Evolutionary conservation across 2,113 vertebrate species (phyloP).

Genomic region (Xenotilapia leptura): DNA sequence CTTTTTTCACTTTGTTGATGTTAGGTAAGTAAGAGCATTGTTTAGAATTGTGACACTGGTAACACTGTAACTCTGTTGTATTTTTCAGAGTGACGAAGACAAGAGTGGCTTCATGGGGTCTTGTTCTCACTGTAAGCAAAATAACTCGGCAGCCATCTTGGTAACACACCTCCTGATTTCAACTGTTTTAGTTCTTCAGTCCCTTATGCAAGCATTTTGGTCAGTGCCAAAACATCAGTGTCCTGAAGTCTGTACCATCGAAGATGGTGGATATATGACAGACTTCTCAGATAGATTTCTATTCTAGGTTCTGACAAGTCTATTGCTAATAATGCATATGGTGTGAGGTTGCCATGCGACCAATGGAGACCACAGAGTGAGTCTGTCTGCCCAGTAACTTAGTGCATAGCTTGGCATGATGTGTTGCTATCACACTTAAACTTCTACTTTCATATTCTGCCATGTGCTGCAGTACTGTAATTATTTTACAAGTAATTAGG

Average conservation of each 20-base stretch:
- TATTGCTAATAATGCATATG: not conserved
- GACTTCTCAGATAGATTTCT: not conserved
- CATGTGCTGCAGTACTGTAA: not conserved
- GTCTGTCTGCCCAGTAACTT: not conserved
- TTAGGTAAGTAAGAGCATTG: not conserved
- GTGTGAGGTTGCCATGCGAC: not conserved
- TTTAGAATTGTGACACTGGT: not conserved
- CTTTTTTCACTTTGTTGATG: not conserved
- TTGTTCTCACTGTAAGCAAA: not conserved
- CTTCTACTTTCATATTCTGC: not conserved
- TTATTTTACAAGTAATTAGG: not conserved
- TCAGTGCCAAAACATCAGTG: not conserved
- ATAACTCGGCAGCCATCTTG: not conserved
- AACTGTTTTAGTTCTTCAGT: not conserved
- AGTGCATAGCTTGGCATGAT: not conserved
- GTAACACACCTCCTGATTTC: not conserved
- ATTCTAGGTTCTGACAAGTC: not conserved
- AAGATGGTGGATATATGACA: not conserved
- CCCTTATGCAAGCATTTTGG: not conserved
- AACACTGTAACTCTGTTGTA: not conserved
- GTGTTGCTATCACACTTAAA: not conserved
- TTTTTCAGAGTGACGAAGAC: not conserved
- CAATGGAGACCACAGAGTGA: not conserved
- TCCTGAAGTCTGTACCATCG: not conserved
- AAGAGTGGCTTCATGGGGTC: not conserved